Base-by-base conservation (phyloP, 2,113 vertebrate species). In the Spea multiplicata region DNA sequence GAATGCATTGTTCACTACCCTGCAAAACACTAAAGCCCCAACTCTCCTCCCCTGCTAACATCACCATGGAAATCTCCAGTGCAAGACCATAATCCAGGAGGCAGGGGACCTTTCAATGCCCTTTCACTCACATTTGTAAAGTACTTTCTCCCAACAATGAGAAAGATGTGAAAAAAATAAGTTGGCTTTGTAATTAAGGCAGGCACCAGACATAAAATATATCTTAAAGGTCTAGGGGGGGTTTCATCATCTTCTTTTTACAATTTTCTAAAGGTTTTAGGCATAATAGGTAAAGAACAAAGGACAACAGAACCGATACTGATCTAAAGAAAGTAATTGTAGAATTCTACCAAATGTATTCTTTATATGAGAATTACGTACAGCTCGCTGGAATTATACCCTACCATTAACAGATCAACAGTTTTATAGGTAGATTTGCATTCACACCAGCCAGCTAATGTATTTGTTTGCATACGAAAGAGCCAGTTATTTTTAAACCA, bases 31-130 rank as follows among this genome's bases (percentile, higher is more conserved):
- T 73, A 73, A 67, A 67, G 70, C 64, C 67, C 62, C 75, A 30
- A 55, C 57, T 71, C 67, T 71, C 77, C 66, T 52, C 77, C 61
- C 64, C 61, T 80, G 70, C 61, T 67, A 73, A 57, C 62, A 73
- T 80, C 69, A 66, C 76, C 69, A 72, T 72, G 76, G 76, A 79
- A 79, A 72, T 79, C 61, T 72, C 61, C n/a, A 70, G 76, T 71
- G 16, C 74, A 71, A 71, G 59, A 52, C 74, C 52, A 68, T 67
- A 76, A 76, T 68, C 74, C 52, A 76, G 62, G 73, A 65, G 52
- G 59, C 76, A 79, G 59, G 5, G 30, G 73, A 72, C 61, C 76
- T 79, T 66, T 66, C 76, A 79, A 73, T 73, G 76, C 48, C 69
- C 70, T 73, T 79, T 79, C 69, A 79, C 70, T 79, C n/a, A 71